Conservation (phyloP, 2,888 invertebrate species). For the Panopea generosa region DNA sequence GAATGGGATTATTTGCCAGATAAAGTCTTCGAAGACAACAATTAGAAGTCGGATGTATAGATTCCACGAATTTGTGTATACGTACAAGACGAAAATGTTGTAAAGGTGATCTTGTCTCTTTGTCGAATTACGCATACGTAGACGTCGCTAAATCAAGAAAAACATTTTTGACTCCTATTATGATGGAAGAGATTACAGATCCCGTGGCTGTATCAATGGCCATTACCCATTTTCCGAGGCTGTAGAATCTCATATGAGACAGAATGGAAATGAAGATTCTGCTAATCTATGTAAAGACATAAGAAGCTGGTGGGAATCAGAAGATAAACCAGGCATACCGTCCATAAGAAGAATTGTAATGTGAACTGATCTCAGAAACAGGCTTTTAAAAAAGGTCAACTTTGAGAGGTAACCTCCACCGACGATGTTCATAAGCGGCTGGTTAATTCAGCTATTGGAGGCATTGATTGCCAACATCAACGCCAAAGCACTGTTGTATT, state of each 20-base stretch:
- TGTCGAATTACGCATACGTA: conserved; percentile 43
- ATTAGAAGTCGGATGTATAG: conserved; percentile 57
- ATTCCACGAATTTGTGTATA: conserved; percentile 54
- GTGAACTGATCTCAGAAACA: conserved; percentile 19
- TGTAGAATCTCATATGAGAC: conserved; percentile 46
- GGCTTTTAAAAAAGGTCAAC: conserved; percentile 26
- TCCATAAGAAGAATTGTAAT: conserved; percentile 21
- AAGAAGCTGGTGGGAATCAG: conserved; percentile 50
- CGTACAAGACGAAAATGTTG: conserved; percentile 40
- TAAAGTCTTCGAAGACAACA: conserved; percentile 32
- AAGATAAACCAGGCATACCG: conserved; percentile 46
- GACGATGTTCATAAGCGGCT: conserved; percentile 28
- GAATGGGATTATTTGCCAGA: conserved; percentile 57
- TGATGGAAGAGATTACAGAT: conserved; percentile 57
- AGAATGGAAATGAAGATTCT: conserved; percentile 24
- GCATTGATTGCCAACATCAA: conserved; percentile 38
- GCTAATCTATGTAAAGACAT: conserved; percentile 49
- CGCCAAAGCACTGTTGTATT: conserved; percentile 30
- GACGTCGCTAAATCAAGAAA: conserved; percentile 38
- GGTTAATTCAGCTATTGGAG: conserved; percentile 45
- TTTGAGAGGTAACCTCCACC: conserved; percentile 23
- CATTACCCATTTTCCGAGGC: conserved; percentile 41
- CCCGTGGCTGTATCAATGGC: conserved; percentile 60
- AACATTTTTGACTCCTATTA: conserved; percentile 46
- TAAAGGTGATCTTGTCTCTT: conserved; percentile 30